Base-by-base conservation (phyloP, 2,113 vertebrate genomes). In the Poecilia latipinna region DNA sequence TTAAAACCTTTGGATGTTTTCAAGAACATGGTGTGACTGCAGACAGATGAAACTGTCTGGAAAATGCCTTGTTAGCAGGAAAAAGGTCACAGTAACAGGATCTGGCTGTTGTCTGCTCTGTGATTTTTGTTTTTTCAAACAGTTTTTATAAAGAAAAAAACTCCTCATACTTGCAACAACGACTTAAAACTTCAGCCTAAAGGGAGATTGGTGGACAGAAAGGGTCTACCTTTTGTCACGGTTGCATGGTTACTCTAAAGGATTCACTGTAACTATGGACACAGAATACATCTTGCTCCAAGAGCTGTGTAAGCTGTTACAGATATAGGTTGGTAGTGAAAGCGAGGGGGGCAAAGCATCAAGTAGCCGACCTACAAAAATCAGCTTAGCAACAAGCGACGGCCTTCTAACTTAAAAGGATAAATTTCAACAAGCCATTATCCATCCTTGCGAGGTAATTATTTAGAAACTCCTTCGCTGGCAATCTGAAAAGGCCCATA, bases 221-320 rank as follows among this genome's bases (percentile, higher is more conserved):
- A 17, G 35, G 19, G 48, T 78, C 70, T 72, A 89, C 64, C 77
- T 64, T 89, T 82, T 80, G 31, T 87, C 72, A 72, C 67, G 68
- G 89, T 86, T 91, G 68, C 60, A 84, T 91, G 77, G 91, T 80
- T 82, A 91, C 86, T 82, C 76, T 78, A 78, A 68, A 61, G 70
- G 76, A 77, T 83, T 72, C 54, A 62, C 65, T 54, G 65, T 64
- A 71, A 80, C 31, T 80, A 74, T 65, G 83, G 51, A 83, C 77
- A 87, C 44, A 80, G 72, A 76, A 75, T 82, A 79, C 79, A 63
- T 66, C 74, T 75, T 29, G 71, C 37, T 85, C 78, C 78, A 64
- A 70, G 72, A n/a, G 78, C 82, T 66, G 62, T 33, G 33, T 62
- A 60, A 22, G 31, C 69, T 28, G 57, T 85, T 68, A 72, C 57